Percentiles rank a stretch among this genome's conserved stretches.
These are phyloP conservation scores for Corbicula japonica DNA, from an alignment of 2,888 invertebrate genomes.

Conservation along the genomic window DNA sequence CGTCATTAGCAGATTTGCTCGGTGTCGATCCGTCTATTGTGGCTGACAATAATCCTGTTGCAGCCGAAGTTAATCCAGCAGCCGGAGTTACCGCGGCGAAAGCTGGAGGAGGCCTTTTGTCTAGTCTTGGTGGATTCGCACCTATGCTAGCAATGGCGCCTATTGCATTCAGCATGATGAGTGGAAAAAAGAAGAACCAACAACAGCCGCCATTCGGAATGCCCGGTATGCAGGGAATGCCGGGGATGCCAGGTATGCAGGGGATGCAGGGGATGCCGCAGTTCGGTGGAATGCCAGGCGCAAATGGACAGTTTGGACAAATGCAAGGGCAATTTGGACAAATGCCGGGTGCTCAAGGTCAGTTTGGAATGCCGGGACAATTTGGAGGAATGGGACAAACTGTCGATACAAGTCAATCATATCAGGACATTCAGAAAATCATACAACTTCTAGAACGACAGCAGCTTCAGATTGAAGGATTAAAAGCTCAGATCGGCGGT, in stretches of 20 bases:
- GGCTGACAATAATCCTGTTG: slow-evolving; percentile 36
- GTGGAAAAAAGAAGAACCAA: slow-evolving; percentile 24
- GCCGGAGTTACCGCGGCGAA: slow-evolving; percentile 40
- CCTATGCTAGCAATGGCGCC: slow-evolving; percentile 30
- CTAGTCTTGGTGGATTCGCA: slow-evolving; percentile 33
- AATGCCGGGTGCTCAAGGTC: slow-evolving; percentile 18
- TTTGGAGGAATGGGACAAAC: slow-evolving; percentile 10
- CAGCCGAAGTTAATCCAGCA: slow-evolving; percentile 41
- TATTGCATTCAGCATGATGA: slow-evolving; percentile 14
- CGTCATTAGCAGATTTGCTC: slow-evolving; percentile 58
- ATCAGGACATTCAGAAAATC: slow-evolving; percentile 26
- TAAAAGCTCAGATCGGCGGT: slow-evolving; percentile 41
- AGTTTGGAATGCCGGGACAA: slow-evolving; percentile 27
- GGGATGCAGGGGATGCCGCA: background rate
- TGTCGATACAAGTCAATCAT: slow-evolving; percentile 5
- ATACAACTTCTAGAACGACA: slow-evolving; percentile 48
- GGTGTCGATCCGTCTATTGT: slow-evolving; percentile 65
- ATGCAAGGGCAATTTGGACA: slow-evolving; percentile 6
- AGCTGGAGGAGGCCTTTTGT: slow-evolving; percentile 38
- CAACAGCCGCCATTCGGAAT: slow-evolving; percentile 11
- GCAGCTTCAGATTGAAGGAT: slow-evolving; percentile 44
- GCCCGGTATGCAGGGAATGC: background rate
- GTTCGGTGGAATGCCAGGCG: too few relatives aligned
- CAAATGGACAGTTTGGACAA: slow-evolving; percentile 9
- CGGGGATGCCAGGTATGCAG: too few relatives aligned